Evolutionary conservation across 2,797 vertebrate species (phyloP), one percentile per base, ranked within the genome.

Genomic region (Peromyscus melanophrys): DNA sequence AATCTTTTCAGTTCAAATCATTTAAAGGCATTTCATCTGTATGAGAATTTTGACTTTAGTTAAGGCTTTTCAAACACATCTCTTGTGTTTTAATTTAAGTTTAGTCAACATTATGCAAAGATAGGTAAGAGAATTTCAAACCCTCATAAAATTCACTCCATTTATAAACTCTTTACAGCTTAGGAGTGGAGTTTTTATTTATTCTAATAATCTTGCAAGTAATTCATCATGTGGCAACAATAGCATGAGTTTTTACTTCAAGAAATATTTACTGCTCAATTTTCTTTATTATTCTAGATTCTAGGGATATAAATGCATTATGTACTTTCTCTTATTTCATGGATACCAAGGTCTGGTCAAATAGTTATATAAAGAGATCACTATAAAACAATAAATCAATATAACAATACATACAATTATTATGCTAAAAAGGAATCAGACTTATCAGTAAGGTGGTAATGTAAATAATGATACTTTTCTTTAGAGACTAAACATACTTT

Each of bases 161-260:
- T 89, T 89, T 95, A 61, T 27, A 91, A 4, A 89, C 6, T 17
- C 37, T 89, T 80, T 80, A 73, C n/a, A 90, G 43, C 40, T 13
- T 73, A 6, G 21, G 4, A 92, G 34, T 34, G 29, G 2, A 86
- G n/a, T 87, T 94, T 83, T 31, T 78, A 16, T 31, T 87, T 76
- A 96, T 46, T 34, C 61, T 89, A 92, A 83, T 90, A 85, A 77
- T 57, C 37, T 94, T 37, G 4, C 7, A 84, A 96, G 90, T 75
- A 71, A 23, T 23, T 55, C 19, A 29, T 52, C 46, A 69, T 69
- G 6, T 65, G 84, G 67, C 63, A 46, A 46, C 40, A 91, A 83
- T 12, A 78, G 46, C 69, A 46, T 19, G 77, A 90, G 37, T 76
- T 73, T 94, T 65, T 77, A 76, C 49, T 83, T 89, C 23, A 93